These are phyloP conservation scores for Henricia sp. DNA, from an alignment of 53 echinoderm and acorn worm genomes.

Conservation along the genomic window DNA sequence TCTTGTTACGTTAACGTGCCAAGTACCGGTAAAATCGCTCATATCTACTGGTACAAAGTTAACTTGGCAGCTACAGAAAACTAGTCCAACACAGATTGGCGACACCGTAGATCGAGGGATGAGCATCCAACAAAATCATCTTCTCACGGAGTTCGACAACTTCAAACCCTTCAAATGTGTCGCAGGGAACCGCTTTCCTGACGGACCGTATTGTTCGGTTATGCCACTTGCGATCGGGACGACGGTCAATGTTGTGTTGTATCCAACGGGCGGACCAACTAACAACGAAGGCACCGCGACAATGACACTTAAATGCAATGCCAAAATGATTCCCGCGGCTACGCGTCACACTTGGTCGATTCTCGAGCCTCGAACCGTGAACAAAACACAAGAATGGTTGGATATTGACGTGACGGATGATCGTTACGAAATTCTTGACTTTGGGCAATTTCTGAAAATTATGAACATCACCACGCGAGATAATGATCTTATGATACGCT, in stretches of 20 bases:
- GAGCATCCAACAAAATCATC: not conserved
- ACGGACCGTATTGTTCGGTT: conserved; percentile 28
- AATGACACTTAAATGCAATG: not conserved
- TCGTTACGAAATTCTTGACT: conserved; percentile 3
- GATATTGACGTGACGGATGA: not conserved
- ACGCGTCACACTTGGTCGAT: conserved; percentile 30
- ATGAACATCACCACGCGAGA: not conserved
- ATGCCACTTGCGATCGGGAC: conserved; percentile 19
- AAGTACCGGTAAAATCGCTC: not conserved
- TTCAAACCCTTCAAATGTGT: conserved; percentile 19
- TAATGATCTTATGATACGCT: conserved; percentile 5
- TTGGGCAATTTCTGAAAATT: conserved; percentile 17
- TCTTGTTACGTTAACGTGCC: not conserved
- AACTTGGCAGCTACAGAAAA: conserved; percentile 27
- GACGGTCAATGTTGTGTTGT: conserved; percentile 25
- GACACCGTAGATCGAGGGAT: conserved; percentile 6
- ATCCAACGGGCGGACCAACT: not conserved
- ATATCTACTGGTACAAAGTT: conserved; percentile 9
- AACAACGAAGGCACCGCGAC: not conserved
- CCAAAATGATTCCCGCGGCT: not conserved
- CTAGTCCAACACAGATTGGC: not conserved
- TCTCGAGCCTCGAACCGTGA: not conserved
- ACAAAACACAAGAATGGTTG: not conserved
- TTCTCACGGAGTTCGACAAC: conserved; percentile 31
- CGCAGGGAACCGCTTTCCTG: conserved; percentile 2